Evolutionary conservation across 2,797 vertebrate genomes (phyloP).

Genomic region (Notolepis coatsorum): DNA sequence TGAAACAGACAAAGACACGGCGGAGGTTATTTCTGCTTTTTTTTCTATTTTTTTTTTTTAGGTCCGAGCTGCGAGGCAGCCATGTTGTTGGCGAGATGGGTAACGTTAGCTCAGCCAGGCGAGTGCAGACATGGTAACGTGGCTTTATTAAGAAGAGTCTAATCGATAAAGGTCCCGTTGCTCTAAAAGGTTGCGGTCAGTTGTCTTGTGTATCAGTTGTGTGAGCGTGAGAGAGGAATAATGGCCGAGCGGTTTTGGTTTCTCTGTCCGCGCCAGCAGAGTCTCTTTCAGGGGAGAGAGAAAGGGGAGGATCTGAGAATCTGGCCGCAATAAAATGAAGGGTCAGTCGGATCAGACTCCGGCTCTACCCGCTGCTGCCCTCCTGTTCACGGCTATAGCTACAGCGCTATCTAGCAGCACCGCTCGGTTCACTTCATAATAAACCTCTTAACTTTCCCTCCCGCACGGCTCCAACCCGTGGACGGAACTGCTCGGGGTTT

Average conservation of each 20-base stretch:
- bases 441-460: slow-evolving; percentile 87
- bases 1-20: slow-evolving; percentile 96
- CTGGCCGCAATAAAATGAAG: slow-evolving; percentile 91
- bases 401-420: slow-evolving; percentile 69
- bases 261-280: slow-evolving; percentile 72
- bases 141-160: slow-evolving; percentile 78
- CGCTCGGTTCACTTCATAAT: slow-evolving; percentile 75
- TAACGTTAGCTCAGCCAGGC: slow-evolving; percentile 79
- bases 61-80: slow-evolving; percentile 98
- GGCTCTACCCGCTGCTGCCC: slow-evolving; percentile 82
- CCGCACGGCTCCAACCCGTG: slow-evolving; percentile 48
- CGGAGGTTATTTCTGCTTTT: slow-evolving; percentile 94
- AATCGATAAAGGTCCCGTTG: slow-evolving; percentile 84
- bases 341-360: slow-evolving; percentile 91
- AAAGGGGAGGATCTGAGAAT: slow-evolving; percentile 84
- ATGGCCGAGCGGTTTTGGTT: slow-evolving; percentile 67
- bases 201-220: slow-evolving; percentile 82
- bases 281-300: slow-evolving; percentile 79
- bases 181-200: slow-evolving; percentile 90
- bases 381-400: slow-evolving; percentile 72
- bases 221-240: slow-evolving; percentile 49
- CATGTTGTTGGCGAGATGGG: slow-evolving; percentile 99
- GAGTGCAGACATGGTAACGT: slow-evolving; percentile 80
- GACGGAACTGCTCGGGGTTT: slow-evolving; percentile 56
- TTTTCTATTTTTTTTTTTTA: slow-evolving; percentile 63